phyloP scores from a whole-genome alignment of 2,113 vertebrate species.

The Naja naja region DNA sequence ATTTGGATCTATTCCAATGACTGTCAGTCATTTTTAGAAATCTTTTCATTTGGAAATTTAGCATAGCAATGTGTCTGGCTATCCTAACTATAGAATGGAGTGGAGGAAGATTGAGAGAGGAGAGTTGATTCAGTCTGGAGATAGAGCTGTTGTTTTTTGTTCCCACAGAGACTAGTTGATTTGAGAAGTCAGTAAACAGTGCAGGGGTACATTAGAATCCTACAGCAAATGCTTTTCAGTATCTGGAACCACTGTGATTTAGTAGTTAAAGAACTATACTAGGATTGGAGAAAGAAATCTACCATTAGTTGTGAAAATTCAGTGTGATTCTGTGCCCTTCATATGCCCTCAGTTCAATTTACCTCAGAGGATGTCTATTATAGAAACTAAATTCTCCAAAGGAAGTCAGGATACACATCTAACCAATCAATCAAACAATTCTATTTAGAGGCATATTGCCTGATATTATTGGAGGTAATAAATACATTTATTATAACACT shows the following conservation, averaged over 20 bases:
- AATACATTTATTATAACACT: not conserved
- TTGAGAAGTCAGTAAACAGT: not conserved
- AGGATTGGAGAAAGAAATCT: not conserved
- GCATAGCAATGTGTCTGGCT: not conserved
- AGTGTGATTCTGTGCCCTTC: not conserved
- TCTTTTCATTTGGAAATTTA: not conserved
- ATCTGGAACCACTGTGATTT: not conserved
- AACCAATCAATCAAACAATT: not conserved
- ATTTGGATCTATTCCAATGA: not conserved
- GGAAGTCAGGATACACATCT: not conserved
- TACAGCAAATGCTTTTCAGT: not conserved
- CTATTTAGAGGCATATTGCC: not conserved
- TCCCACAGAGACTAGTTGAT: not conserved
- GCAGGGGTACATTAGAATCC: not conserved
- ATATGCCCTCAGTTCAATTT: not conserved
- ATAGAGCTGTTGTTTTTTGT: not conserved
- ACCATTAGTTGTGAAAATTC: not conserved
- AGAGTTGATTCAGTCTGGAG: not conserved
- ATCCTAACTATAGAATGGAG: not conserved
- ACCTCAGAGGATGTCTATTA: not conserved
- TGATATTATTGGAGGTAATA: not conserved
- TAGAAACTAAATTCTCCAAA: not conserved
- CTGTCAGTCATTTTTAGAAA: not conserved
- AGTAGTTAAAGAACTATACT: not conserved
- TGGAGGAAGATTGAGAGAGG: not conserved